Percentiles rank a stretch among this genome's conserved stretches.
Conservation (phyloP, 2,888 invertebrate species). For the Osmoderma eremita region DNA sequence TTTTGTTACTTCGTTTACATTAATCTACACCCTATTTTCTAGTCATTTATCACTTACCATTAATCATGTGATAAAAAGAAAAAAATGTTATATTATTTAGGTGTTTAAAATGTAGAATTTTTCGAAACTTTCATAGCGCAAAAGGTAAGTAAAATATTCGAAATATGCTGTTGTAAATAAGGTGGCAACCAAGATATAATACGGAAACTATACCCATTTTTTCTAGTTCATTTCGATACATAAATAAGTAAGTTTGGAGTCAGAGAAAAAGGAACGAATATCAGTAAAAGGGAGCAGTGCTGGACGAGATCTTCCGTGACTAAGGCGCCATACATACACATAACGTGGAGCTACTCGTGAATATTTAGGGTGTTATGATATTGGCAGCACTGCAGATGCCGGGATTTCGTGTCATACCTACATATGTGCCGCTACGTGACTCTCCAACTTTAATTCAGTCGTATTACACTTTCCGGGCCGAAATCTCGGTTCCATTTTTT, state of each 20-base stretch:
- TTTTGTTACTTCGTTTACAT: no score
- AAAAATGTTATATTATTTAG: no score
- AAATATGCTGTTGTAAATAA: no score
- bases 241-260: conserved; percentile 45
- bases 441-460: conserved; percentile 40
- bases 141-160: no score
- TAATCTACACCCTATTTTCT: no score
- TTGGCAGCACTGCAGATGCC: conserved; percentile 52
- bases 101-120: no score
- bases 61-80: no score
- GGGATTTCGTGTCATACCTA: conserved; percentile 53
- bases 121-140: no score
- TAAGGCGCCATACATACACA: conserved; percentile 55
- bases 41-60: no score
- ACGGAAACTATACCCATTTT: conserved; percentile 39
- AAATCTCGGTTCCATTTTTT: not conserved
- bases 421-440: conserved; percentile 38
- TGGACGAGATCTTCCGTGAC: conserved; percentile 11
- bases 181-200: not conserved
- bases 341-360: conserved; percentile 59
- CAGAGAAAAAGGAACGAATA: conserved; percentile 8
- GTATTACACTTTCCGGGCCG: conserved; percentile 34
- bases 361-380: conserved; percentile 63
- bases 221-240: conserved; percentile 44
- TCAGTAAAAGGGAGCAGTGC: not conserved